Conservation (phyloP, 2,888 invertebrate species). For the Nymphalis c-album region DNA sequence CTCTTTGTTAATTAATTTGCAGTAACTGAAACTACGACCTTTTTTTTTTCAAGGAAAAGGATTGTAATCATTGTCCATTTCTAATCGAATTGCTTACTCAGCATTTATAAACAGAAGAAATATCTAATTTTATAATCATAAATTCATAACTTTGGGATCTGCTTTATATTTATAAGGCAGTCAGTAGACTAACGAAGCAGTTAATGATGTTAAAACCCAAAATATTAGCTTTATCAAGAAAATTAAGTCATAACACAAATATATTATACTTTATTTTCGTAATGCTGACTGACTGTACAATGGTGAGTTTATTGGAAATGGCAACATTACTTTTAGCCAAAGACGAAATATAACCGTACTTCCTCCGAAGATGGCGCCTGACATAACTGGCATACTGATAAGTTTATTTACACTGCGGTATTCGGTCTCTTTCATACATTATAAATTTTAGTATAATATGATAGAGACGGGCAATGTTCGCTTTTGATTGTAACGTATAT, state of each 20-base stretch:
- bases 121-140: no score
- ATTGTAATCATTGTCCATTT: no score
- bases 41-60: no score
- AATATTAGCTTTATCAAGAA: neutral
- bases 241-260: neutral
- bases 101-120: no score
- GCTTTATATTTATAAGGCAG: no score
- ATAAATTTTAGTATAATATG: slow-evolving; percentile 6
- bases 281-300: no score
- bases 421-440: slow-evolving; percentile 55
- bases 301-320: neutral
- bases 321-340: slow-evolving; percentile 43
- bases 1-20: no score
- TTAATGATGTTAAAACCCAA: neutral
- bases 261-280: neutral
- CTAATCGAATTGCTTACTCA: no score
- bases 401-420: slow-evolving; percentile 58
- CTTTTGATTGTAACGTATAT: slow-evolving; percentile 78
- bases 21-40: no score
- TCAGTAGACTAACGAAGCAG: no score
- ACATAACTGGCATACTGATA: slow-evolving; percentile 50
- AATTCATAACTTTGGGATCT: no score
- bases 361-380: slow-evolving; percentile 63
- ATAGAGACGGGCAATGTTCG: slow-evolving; percentile 52
- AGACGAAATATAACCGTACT: slow-evolving; percentile 50